phyloP scores from a whole-genome alignment of 2,797 vertebrate genomes.

The Leptodactylus fallax region DNA sequence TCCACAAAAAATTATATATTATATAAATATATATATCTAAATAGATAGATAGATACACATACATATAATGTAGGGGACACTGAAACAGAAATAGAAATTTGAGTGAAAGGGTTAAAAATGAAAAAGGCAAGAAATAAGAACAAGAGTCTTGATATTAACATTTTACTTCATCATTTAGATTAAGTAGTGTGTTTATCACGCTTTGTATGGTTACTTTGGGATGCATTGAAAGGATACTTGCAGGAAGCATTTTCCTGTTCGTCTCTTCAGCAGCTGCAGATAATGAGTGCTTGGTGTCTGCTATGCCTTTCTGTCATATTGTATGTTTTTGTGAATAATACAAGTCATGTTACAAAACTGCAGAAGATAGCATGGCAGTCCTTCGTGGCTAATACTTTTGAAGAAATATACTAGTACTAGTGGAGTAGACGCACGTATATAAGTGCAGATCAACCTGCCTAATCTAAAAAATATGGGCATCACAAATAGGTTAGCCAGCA shows the following conservation, averaged over 20 bases:
- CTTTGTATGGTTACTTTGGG: conserved; percentile 38
- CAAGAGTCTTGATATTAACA: background rate
- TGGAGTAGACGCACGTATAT: too few relatives aligned
- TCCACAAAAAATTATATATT: too few relatives aligned
- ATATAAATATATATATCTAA: too few relatives aligned
- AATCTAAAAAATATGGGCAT: too few relatives aligned
- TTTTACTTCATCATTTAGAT: conserved; percentile 6
- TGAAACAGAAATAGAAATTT: background rate
- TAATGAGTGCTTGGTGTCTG: background rate
- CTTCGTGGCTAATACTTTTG: too few relatives aligned
- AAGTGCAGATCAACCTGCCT: too few relatives aligned
- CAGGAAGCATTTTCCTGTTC: conserved; percentile 20
- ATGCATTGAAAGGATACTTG: background rate
- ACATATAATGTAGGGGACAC: background rate
- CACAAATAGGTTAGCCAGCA: too few relatives aligned
- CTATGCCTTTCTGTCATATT: background rate
- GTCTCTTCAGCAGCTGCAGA: conserved; percentile 33
- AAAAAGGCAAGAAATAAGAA: background rate
- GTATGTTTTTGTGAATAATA: background rate
- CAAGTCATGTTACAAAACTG: background rate
- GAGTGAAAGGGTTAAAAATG: background rate
- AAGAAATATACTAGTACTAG: too few relatives aligned
- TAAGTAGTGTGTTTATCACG: conserved; percentile 19
- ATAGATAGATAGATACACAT: too few relatives aligned
- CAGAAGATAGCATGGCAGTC: background rate